Conservation (phyloP, 2,888 invertebrate species). For the Cephus pygmeus region DNA sequence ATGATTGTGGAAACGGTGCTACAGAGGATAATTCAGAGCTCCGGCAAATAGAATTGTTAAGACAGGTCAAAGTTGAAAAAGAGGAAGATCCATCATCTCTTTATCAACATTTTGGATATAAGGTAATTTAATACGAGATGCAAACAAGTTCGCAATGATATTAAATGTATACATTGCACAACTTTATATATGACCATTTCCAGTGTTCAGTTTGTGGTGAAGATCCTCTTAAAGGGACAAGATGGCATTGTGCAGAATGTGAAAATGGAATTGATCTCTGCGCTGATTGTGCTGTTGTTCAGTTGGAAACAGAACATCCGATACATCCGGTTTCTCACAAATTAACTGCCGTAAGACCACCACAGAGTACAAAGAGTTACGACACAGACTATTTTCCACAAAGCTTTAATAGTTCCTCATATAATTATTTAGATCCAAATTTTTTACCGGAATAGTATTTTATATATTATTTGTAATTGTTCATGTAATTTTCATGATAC, state of each 20-base stretch:
- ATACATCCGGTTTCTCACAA: constrained; percentile 67
- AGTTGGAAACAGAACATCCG: constrained; percentile 66
- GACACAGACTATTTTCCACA: constrained; percentile 59
- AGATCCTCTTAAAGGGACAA: constrained; percentile 73
- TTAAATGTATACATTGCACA: not conserved
- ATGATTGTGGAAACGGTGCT: constrained; percentile 43
- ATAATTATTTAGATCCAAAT: constrained; percentile 62
- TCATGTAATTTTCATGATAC: not conserved
- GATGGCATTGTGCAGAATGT: constrained; percentile 80
- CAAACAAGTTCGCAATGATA: not conserved
- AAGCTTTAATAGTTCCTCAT: constrained; percentile 55
- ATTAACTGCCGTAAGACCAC: constrained; percentile 56
- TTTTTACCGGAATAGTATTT: constrained; percentile 54
- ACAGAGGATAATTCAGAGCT: constrained; percentile 53
- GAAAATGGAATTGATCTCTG: constrained; percentile 72
- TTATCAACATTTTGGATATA: constrained; percentile 66
- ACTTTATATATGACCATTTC: constrained; percentile 16
- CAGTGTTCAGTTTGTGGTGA: constrained; percentile 75
- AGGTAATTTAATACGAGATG: constrained; percentile 50
- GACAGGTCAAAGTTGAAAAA: constrained; percentile 64
- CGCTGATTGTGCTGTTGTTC: constrained; percentile 72
- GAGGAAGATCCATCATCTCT: constrained; percentile 47
- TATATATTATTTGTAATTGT: not conserved
- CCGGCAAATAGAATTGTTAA: constrained; percentile 63
- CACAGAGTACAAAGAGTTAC: constrained; percentile 43